Evolutionary conservation across 1,140 invertebrate species (phyloP).

Genomic region (Saxidomus purpurata): DNA sequence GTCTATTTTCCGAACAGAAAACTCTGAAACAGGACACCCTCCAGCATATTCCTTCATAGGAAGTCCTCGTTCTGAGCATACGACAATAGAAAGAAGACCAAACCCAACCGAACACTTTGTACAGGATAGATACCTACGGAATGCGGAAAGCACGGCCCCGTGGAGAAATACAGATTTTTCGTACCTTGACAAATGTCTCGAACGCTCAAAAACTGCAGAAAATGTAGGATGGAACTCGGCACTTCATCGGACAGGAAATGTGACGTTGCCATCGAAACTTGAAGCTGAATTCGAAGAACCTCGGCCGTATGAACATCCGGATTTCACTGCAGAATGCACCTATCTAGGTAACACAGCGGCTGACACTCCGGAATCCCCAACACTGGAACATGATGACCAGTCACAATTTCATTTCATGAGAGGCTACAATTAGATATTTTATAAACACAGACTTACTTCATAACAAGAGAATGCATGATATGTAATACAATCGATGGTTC

Average conservation of each 20-base stretch:
- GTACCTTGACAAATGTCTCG: background rate
- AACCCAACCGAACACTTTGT: background rate
- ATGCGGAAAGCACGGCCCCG: background rate
- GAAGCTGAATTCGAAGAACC: background rate
- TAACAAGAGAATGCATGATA: no score
- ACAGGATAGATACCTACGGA: background rate
- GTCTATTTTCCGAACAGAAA: slow-evolving; percentile 2
- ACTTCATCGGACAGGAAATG: background rate
- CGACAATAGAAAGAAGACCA: no score
- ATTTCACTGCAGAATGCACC: background rate
- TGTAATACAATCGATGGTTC: no score
- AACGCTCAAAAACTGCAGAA: background rate
- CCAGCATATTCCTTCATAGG: background rate
- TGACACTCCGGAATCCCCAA: background rate
- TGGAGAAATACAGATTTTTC: background rate
- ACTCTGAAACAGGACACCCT: background rate
- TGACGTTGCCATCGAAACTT: background rate
- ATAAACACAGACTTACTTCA: no score
- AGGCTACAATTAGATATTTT: no score
- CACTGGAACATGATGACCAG: background rate
- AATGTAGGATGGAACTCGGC: background rate
- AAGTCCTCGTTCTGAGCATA: no score
- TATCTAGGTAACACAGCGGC: background rate
- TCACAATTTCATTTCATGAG: background rate
- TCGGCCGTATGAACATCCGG: background rate